Evolutionary conservation across 2,888 invertebrate species (phyloP), one percentile per base, ranked within the genome.

Genomic region (Pseudococcus viburni): DNA sequence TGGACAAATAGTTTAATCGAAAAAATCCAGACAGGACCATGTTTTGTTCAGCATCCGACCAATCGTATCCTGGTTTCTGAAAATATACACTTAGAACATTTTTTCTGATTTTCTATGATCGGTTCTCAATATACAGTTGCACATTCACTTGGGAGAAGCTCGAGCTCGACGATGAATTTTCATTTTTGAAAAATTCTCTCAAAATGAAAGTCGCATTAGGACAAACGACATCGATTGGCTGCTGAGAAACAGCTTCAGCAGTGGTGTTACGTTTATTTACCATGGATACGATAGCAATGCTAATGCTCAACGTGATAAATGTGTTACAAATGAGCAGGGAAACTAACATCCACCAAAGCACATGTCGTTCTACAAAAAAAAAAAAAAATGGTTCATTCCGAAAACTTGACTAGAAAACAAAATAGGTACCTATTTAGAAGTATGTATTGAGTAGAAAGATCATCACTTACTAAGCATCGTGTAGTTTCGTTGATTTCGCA

Each of bases 261-360:
- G 9, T 68, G 26, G 26, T 68, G 9, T 26, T 77, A n/a, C n/a
- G 77, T 33, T n/a, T 39, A 42, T 42, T 77, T 8, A 26, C 59
- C 85, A 85, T 85, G 9, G 85, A 85, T 15, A 85, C 5, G 22
- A 85, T 85, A n/a, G 85, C 85, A 1, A 85, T 33, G 33, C 39
- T 85, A 3, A 59, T 85, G 26, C 51, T 85, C 22, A 85, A 15
- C 33, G 39, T 12, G 15, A 59, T 33, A 6, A 85, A 85, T 17
- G 85, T 85, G 39, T 85, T 59, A 15, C 17, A 33, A 17, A 85
- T 19, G 0, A 85, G 11, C 22, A 26, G 0, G 33, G 33, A 26
- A 22, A 59, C n/a, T n/a, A 85, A 4, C 85, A 85, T 55, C 55
- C 51, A 55, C 85, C 51, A 55, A 55, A 85, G 55, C 15, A 51